phyloP scores from a whole-genome alignment of 1,140 invertebrate genomes.

The Apis laboriosa region DNA sequence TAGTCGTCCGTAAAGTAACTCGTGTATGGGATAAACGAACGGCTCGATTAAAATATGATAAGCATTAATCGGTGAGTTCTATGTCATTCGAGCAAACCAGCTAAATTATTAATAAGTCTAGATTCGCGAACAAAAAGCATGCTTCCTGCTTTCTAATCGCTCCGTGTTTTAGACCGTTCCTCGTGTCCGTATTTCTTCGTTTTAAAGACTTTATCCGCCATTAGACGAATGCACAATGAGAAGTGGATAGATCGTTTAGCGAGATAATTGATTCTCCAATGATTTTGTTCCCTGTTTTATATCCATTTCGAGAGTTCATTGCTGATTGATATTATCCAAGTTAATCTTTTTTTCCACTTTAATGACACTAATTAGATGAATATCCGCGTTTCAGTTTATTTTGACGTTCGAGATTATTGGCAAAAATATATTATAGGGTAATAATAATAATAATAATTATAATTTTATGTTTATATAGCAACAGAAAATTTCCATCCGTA shows the following conservation, averaged over 20 bases:
- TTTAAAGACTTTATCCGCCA: not conserved
- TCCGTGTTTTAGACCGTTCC: not conserved
- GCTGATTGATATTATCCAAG: not conserved
- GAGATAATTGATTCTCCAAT: not conserved
- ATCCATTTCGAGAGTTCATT: not conserved
- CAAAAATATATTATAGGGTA: too few relatives aligned
- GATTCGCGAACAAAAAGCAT: not conserved
- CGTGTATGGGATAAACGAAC: not conserved
- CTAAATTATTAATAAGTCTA: conserved; percentile 12
- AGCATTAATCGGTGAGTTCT: conserved; percentile 15
- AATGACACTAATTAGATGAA: not conserved
- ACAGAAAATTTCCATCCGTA: too few relatives aligned
- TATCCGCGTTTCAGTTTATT: too few relatives aligned
- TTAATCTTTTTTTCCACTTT: not conserved
- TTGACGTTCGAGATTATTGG: too few relatives aligned
- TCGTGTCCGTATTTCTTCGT: not conserved
- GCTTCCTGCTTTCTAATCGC: conserved; percentile 27
- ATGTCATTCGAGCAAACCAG: conserved; percentile 13
- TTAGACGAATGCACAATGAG: not conserved
- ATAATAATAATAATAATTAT: too few relatives aligned
- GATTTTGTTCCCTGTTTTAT: not conserved
- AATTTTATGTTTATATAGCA: too few relatives aligned
- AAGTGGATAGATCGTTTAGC: not conserved
- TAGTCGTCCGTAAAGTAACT: conserved; percentile 11
- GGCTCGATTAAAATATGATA: conserved; percentile 29